phyloP scores from a whole-genome alignment of 1,140 invertebrate genomes.

The Drosophila guanche region DNA sequence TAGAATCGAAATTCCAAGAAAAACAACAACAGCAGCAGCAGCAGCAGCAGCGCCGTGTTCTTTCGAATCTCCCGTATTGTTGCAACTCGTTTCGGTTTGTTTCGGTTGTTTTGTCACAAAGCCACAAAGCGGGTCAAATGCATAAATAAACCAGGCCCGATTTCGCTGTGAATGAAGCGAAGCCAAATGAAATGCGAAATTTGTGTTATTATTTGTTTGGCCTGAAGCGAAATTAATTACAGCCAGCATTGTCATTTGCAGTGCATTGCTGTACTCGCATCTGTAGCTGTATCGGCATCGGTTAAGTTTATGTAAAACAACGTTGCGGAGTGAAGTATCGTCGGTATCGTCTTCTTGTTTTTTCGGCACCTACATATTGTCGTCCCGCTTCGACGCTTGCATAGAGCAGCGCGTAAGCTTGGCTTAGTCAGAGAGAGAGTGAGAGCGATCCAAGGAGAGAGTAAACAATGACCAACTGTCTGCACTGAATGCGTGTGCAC shows the following conservation, averaged over 20 bases:
- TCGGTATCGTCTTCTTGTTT: conserved; percentile 25
- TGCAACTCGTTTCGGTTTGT: conserved; percentile 57
- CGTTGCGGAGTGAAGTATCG: neutral
- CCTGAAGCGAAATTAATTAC: conserved; percentile 49
- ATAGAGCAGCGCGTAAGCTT: conserved; percentile 48
- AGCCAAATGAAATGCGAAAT: conserved; percentile 47
- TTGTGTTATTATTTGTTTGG: conserved; percentile 37
- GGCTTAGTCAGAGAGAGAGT: conserved; percentile 23
- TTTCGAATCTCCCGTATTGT: conserved; percentile 29
- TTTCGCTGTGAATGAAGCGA: conserved; percentile 48
- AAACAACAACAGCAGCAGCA: conserved; percentile 37
- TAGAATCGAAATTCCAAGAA: conserved; percentile 73
- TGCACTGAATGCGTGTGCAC: conserved; percentile 36
- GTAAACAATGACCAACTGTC: conserved; percentile 31
- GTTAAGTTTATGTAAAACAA: conserved; percentile 45
- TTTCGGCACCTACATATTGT: conserved; percentile 35
- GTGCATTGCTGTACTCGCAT: neutral
- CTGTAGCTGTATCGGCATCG: conserved; percentile 6
- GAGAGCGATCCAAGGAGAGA: too few relatives aligned
- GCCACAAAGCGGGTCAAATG: conserved; percentile 74
- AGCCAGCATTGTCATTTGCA: conserved; percentile 37
- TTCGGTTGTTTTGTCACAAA: conserved; percentile 40
- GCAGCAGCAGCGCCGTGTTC: conserved; percentile 15
- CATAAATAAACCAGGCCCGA: conserved; percentile 65
- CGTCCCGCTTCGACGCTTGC: conserved; percentile 48